Evolutionary conservation across 2,113 vertebrate species (phyloP), one percentile per base, ranked within the genome.

Genomic region (Coturnix japonica): DNA sequence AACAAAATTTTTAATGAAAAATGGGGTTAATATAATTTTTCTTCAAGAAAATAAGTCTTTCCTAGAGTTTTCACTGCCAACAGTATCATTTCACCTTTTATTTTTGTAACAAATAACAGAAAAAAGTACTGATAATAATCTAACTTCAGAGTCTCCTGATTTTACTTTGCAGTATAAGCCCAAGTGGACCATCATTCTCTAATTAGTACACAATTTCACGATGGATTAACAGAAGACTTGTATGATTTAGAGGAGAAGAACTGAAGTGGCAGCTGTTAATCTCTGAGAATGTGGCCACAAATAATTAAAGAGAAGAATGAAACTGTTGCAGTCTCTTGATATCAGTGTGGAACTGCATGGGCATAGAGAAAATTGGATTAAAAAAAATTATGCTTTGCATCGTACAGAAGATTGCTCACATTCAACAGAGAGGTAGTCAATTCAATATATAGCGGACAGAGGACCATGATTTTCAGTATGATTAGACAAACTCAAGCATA

Each of bases 311-410:
- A 44, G 76, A 83, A 57, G 56, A 49, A 86, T 31, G 22, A 86
- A 67, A 47, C 56, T 85, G 31, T 70, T 81, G 21, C 51, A 54
- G 16, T 77, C 49, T 77, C 82, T 90, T 77, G 60, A 81, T 54
- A 85, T 69, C n/a, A 54, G 16, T 46, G 20, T 59, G 77, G 35
- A 82, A 69, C 20, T 79, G 47, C 3, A 23, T 17, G 47, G 46
- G 7, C 77, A 61, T 85, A 88, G 41, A 31, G 30, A 80, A 90
- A 81, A 59, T n/a, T 2, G 13, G 10, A 33, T 59, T 59, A 41
- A 70, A 88, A 59, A 73, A 80, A 56, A 20, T 69, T 85, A 37
- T 90, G 66, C 79, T 76, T 80, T 90, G n/a, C n/a, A 49, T 89
- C 16, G 43, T 70, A 8, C 18, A 57, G 44, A 65, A 76, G 15